Conservation (phyloP, 1,140 invertebrate genomes). For the Nasonia giraulti region DNA sequence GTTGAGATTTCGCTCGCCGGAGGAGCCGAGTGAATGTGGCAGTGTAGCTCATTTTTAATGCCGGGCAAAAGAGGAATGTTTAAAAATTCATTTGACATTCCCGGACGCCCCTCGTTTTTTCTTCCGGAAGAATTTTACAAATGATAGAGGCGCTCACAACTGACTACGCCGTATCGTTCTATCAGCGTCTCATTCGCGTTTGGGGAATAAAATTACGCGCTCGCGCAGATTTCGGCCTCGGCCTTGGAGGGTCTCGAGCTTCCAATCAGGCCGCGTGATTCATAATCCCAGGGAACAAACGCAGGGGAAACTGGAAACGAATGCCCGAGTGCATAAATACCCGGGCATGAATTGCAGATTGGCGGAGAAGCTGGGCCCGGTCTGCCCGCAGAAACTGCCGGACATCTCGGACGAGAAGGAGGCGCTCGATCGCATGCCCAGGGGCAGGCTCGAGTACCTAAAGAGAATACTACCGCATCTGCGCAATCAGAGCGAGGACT, state of each 20-base stretch:
- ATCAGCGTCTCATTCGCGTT: too few species aligned
- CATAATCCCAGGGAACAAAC: too few species aligned
- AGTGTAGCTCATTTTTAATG: conserved; percentile 33
- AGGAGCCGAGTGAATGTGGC: neutral
- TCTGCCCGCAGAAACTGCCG: conserved; percentile 92
- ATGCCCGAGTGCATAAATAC: neutral
- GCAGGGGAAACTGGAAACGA: neutral
- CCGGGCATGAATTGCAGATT: conserved; percentile 65
- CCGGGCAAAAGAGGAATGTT: neutral
- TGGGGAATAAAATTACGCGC: too few species aligned
- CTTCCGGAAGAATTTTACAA: too few species aligned
- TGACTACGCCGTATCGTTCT: too few species aligned
- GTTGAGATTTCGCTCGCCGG: neutral
- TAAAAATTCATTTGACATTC: conserved; percentile 21
- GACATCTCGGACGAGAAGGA: conserved; percentile 90
- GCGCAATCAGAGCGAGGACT: conserved; percentile 96
- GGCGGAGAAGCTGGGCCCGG: conserved; percentile 87
- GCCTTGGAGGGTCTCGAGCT: too few species aligned
- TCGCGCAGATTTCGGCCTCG: too few species aligned
- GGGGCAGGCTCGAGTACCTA: conserved; percentile 90
- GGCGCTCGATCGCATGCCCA: conserved; percentile 88
- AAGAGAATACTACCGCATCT: conserved; percentile 88
- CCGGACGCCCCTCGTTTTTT: conserved; percentile 1
- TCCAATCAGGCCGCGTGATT: too few species aligned
- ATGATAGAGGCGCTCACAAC: too few species aligned